phyloP scores from a whole-genome alignment of 2,888 invertebrate genomes.

The Dastarcus helophoroides region DNA sequence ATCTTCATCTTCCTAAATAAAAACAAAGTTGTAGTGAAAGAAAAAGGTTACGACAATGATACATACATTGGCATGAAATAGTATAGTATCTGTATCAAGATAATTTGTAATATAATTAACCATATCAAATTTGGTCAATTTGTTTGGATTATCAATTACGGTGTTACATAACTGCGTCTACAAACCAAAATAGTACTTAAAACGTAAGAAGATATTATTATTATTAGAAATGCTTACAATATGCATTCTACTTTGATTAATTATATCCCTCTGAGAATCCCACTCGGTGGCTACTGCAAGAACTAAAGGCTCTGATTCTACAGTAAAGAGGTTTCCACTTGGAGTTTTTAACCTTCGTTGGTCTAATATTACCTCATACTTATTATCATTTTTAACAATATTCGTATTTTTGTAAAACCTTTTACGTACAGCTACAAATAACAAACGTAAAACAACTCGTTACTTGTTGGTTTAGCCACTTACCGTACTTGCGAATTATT shows the following conservation, averaged over 20 bases:
- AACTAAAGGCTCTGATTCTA: slow-evolving; percentile 80
- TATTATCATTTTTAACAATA: slow-evolving; percentile 55
- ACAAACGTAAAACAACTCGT: too few relatives aligned
- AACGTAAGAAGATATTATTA: not conserved
- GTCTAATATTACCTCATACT: slow-evolving; percentile 81
- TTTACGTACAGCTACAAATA: slow-evolving; percentile 5
- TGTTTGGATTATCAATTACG: slow-evolving; percentile 84
- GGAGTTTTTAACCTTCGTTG: slow-evolving; percentile 86
- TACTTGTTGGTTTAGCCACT: too few relatives aligned
- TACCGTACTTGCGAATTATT: too few relatives aligned
- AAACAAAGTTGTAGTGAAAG: slow-evolving; percentile 2
- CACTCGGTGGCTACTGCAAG: slow-evolving; percentile 91
- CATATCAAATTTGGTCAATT: slow-evolving; percentile 62
- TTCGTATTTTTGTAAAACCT: slow-evolving; percentile 49
- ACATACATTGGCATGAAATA: slow-evolving; percentile 65
- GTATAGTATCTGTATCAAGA: slow-evolving; percentile 69
- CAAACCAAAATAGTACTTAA: slow-evolving; percentile 21
- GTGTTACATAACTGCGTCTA: slow-evolving; percentile 85
- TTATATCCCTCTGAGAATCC: slow-evolving; percentile 70
- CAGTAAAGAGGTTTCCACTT: slow-evolving; percentile 60
- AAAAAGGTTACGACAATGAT: too few relatives aligned
- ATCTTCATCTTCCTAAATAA: slow-evolving; percentile 62
- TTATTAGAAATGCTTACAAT: slow-evolving; percentile 47
- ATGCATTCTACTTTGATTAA: slow-evolving; percentile 78
- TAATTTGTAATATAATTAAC: slow-evolving; percentile 69